Conservation (phyloP, 2,113 vertebrate genomes). For the Panurus biarmicus region DNA sequence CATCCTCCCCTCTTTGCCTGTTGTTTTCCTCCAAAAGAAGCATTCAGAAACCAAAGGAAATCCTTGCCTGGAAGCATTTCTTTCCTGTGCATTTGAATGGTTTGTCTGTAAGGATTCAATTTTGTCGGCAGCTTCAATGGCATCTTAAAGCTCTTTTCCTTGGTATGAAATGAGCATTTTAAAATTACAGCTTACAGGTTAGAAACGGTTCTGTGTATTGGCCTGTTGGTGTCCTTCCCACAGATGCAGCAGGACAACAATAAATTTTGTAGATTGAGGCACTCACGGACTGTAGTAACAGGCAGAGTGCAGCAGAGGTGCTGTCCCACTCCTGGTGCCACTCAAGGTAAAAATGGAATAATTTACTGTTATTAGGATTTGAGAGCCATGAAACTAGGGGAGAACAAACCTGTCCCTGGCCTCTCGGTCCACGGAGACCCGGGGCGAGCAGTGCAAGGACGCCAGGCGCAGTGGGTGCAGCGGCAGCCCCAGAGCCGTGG, state of each 20-base stretch:
- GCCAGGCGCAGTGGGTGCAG: not conserved
- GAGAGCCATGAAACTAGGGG: not conserved
- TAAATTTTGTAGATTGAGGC: not conserved
- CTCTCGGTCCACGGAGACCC: not conserved
- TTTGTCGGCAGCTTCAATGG: not conserved
- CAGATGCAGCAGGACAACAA: not conserved
- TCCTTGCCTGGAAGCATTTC: not conserved
- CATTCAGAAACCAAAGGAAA: not conserved
- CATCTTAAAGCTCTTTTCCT: not conserved
- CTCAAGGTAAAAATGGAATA: not conserved
- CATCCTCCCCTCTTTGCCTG: not conserved
- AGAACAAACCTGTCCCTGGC: not conserved
- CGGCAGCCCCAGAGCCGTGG: too few species aligned
- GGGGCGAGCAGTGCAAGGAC: not conserved
- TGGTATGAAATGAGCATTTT: not conserved
- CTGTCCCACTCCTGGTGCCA: not conserved
- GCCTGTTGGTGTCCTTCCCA: not conserved
- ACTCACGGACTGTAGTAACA: not conserved
- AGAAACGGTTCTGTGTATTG: not conserved
- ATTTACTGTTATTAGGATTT: not conserved
- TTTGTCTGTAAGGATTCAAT: not conserved
- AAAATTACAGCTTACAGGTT: not conserved
- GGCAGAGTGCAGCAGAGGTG: not conserved
- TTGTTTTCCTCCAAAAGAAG: not conserved
- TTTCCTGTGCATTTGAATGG: not conserved